phyloP scores from a whole-genome alignment of 1,140 invertebrate genomes.

The Pygmarrhopalites habei region DNA sequence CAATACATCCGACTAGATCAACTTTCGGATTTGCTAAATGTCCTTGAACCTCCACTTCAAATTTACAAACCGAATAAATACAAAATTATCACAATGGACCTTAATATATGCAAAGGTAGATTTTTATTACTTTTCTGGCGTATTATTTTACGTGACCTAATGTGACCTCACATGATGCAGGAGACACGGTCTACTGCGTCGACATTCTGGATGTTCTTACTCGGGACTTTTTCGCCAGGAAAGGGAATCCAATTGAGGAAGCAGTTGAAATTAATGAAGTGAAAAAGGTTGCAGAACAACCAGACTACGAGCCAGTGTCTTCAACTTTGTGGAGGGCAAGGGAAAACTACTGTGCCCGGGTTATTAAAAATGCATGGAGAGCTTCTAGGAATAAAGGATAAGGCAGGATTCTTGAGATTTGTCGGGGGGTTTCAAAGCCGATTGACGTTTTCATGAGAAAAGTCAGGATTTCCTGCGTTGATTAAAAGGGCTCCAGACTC shows the following conservation, averaged over 20 bases:
- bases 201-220: slow-evolving; percentile 90
- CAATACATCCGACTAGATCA: slow-evolving; percentile 92
- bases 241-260: slow-evolving; percentile 85
- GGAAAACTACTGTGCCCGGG: slow-evolving; percentile 87
- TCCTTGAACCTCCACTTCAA: slow-evolving; percentile 80
- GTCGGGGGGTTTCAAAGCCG: no score
- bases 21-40: slow-evolving; percentile 86
- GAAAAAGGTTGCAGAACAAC: slow-evolving; percentile 62
- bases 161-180: slow-evolving; percentile 3
- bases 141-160: not conserved
- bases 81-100: slow-evolving; percentile 97
- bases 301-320: slow-evolving; percentile 83
- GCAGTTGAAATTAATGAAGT: slow-evolving; percentile 72
- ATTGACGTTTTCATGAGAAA: no score
- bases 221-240: slow-evolving; percentile 92
- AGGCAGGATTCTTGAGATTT: no score
- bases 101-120: slow-evolving; percentile 83
- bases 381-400: no score
- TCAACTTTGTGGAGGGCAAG: slow-evolving; percentile 91
- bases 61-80: slow-evolving; percentile 98
- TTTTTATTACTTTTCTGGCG: not conserved
- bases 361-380: slow-evolving; percentile 93
- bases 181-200: slow-evolving; percentile 92
- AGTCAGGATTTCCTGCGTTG: no score
- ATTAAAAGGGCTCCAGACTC: no score